A percentile compares a stretch with the other conserved stretches of the same genome.
Conservation (phyloP, 2,888 invertebrate species). For the Eledona agricola region DNA sequence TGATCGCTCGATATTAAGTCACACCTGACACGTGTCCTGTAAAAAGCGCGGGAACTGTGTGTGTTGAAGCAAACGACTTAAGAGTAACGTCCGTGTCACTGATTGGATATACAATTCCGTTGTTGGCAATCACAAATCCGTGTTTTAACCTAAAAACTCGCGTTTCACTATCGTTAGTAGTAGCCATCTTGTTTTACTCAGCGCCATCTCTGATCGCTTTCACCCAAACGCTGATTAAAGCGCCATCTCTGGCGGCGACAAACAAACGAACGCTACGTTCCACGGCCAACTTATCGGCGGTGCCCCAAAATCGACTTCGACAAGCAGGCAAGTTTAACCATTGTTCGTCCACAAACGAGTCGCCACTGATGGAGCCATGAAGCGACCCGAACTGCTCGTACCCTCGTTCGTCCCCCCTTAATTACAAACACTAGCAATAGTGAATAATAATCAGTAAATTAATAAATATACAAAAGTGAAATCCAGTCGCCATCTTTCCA, state of each 20-base stretch:
- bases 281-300: constrained; percentile 45
- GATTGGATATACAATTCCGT: constrained; percentile 61
- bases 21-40: constrained; percentile 64
- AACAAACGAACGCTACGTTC: constrained; percentile 53
- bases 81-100: constrained; percentile 61
- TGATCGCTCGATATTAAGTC: no score
- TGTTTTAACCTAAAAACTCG: constrained; percentile 64
- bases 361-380: constrained; percentile 67
- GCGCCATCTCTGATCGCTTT: constrained; percentile 65
- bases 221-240: constrained; percentile 66
- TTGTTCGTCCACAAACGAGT: constrained; percentile 59
- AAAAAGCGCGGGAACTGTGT: constrained; percentile 63
- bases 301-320: constrained; percentile 48
- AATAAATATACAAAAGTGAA: constrained; percentile 66
- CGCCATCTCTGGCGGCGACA: constrained; percentile 65
- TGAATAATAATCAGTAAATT: no score
- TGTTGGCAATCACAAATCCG: constrained; percentile 65
- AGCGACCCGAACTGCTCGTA: constrained; percentile 73
- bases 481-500: constrained; percentile 70
- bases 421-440: constrained; percentile 32
- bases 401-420: constrained; percentile 59
- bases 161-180: no score
- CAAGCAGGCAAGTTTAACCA: constrained; percentile 63
- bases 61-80: constrained; percentile 63
- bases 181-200: no score